phyloP scores from a whole-genome alignment of 1,140 invertebrate species.

The Babylonia areolata region DNA sequence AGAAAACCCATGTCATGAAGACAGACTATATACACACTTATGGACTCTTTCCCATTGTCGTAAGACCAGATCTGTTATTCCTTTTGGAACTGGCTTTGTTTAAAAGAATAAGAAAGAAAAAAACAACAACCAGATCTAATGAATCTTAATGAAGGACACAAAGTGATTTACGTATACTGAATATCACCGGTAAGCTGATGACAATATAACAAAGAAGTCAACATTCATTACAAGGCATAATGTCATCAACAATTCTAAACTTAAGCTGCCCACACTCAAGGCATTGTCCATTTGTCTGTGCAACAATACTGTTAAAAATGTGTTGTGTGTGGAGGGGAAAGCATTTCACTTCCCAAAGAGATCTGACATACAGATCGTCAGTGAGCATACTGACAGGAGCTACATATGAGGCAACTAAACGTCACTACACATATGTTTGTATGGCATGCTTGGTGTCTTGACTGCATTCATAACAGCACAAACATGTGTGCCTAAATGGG shows the following conservation, averaged over 20 bases:
- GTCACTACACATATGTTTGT: too few relatives aligned
- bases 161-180: background rate
- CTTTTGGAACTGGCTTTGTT: too few relatives aligned
- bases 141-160: background rate
- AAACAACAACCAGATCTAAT: background rate
- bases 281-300: background rate
- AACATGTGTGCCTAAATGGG: too few relatives aligned
- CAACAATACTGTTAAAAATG: background rate
- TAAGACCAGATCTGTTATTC: too few relatives aligned
- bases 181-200: background rate
- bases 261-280: background rate
- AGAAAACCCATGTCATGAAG: too few relatives aligned
- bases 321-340: background rate
- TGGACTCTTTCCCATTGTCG: background rate
- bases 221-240: background rate
- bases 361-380: too few relatives aligned
- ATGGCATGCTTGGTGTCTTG: too few relatives aligned
- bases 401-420: too few relatives aligned
- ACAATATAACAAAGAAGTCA: background rate
- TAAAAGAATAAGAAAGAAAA: background rate
- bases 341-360: too few relatives aligned
- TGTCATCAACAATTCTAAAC: background rate
- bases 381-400: too few relatives aligned
- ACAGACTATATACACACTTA: too few relatives aligned
- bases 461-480: too few relatives aligned